A percentile compares a stretch with the other conserved stretches of the same genome.
These are phyloP conservation scores for Sakesphorus luctuosus DNA, from an alignment of 2,113 vertebrate genomes.

Conservation along the genomic window DNA sequence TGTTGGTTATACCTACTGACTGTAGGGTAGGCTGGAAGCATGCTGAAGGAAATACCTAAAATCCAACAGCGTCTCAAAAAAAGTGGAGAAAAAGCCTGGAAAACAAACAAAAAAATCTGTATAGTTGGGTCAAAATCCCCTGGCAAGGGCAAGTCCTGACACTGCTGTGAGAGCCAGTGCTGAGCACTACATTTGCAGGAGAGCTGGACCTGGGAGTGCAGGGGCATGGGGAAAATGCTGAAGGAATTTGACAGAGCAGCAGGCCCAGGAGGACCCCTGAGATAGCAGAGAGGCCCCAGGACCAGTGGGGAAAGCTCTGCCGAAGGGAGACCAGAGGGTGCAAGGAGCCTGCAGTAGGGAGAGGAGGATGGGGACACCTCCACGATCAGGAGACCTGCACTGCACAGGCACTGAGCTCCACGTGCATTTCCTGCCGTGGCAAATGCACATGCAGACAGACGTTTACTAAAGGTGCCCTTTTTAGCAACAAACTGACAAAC, in stretches of 20 bases:
- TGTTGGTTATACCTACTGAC: not conserved
- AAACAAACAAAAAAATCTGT: not conserved
- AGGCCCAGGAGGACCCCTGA: not conserved
- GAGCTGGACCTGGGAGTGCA: not conserved
- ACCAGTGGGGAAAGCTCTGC: not conserved
- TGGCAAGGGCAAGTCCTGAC: not conserved
- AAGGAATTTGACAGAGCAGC: not conserved
- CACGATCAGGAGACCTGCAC: fast-evolving
- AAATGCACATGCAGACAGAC: fast-evolving
- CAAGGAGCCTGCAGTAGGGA: not conserved
- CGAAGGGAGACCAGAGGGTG: not conserved
- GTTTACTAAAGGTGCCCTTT: not conserved
- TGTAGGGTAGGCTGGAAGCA: not conserved
- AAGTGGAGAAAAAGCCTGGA: not conserved
- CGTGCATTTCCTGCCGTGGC: fast-evolving
- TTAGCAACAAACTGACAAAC: not conserved
- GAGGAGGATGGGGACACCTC: not conserved
- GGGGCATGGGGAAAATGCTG: not conserved
- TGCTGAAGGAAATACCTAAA: not conserved
- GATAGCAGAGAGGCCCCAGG: not conserved
- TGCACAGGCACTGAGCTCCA: not conserved
- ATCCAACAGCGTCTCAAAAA: not conserved
- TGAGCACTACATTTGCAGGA: not conserved
- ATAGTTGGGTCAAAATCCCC: not conserved
- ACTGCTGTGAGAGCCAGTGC: not conserved